Conservation (phyloP, 2,113 vertebrate species). For the Pipra filicauda region DNA sequence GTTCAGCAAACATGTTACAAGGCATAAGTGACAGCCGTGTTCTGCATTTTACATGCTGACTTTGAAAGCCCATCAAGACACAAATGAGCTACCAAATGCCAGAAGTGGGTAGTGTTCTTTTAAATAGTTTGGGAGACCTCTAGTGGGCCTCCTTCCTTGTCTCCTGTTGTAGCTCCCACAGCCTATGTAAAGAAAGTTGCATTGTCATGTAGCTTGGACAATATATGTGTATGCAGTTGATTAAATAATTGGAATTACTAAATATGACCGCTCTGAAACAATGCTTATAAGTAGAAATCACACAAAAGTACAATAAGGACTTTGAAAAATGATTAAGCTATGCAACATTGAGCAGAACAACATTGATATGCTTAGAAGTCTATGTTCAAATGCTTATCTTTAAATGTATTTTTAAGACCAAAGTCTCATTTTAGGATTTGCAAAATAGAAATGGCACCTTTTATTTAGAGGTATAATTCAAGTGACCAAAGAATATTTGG, state of each 20-base stretch:
- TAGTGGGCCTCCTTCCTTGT: constrained; percentile 9
- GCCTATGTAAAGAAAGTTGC: background rate
- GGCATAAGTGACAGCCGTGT: background rate
- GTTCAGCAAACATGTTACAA: background rate
- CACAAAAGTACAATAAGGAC: background rate
- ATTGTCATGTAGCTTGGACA: background rate
- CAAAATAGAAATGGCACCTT: background rate
- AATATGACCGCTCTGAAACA: background rate
- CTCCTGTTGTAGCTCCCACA: background rate
- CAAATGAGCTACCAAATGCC: background rate
- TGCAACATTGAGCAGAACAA: background rate
- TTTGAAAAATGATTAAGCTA: background rate
- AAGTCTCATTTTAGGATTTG: background rate
- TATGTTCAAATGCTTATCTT: background rate
- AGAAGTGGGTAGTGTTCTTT: background rate
- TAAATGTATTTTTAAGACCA: background rate
- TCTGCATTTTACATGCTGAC: background rate
- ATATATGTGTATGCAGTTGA: rapidly evolving
- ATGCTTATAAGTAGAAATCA: background rate
- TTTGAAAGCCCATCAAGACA: background rate
- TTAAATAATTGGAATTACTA: background rate
- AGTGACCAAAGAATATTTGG: background rate
- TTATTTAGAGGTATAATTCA: background rate
- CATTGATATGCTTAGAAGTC: background rate
- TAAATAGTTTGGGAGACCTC: constrained; percentile 36